Conservation (phyloP, 2,888 invertebrate genomes). For the Folsomia candida region DNA sequence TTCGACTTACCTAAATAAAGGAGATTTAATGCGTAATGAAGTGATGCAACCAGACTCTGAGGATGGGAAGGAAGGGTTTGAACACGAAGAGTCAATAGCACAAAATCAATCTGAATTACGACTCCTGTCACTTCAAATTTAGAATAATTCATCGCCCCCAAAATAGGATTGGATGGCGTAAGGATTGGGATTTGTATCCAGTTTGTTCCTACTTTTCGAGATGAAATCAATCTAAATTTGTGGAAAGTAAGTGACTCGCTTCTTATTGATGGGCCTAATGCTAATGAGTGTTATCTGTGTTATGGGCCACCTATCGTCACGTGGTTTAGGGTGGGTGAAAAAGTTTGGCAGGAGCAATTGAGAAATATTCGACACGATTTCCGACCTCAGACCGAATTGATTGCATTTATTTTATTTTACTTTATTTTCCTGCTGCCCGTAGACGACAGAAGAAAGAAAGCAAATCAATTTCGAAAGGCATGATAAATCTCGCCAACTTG, state of each 20-base stretch:
- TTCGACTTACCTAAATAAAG: neutral
- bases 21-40: neutral
- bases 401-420: constrained; percentile 30
- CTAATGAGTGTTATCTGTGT: neutral
- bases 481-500: constrained; percentile 41
- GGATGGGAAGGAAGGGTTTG: neutral
- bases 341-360: constrained; percentile 43
- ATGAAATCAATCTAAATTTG: constrained; percentile 20
- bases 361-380: constrained; percentile 50
- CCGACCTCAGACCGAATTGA: constrained; percentile 36
- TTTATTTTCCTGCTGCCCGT: constrained; percentile 35
- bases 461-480: constrained; percentile 46
- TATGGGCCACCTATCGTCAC: no score
- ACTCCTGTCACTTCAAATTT: neutral
- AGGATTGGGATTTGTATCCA: neutral
- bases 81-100: no score
- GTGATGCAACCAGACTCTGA: neutral
- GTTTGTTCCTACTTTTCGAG: no score
- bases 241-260: constrained; percentile 18
- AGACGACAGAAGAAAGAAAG: constrained; percentile 32
- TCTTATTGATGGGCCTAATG: neutral
- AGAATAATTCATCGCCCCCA: neutral
- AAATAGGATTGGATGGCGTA: neutral
- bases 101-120: constrained; percentile 1
- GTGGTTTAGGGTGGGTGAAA: constrained; percentile 35